Evolutionary conservation across 2,888 invertebrate species (phyloP), one percentile per base, ranked within the genome.

Genomic region (Dusona sp.): DNA sequence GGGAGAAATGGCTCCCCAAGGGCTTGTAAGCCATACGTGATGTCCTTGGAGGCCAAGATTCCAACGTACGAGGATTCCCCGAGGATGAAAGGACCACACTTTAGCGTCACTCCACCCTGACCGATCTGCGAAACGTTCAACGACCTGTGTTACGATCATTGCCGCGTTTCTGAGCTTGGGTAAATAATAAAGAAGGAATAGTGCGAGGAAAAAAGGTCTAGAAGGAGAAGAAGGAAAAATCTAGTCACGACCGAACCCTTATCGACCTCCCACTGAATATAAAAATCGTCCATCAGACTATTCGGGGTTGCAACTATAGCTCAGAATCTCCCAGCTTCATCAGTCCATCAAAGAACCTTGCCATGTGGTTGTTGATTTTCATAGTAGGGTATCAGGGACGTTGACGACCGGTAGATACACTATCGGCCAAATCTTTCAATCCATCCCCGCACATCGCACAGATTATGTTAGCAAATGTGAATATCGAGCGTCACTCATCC

Each of bases 11-110:
- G 42, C 57, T 64, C 84, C 68, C 74, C 38, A 38, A 65, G 42
- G 84, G 78, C 84, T 84, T 83, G 84, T 86, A 68, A 84, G 78
- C 68, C 68, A 81, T 67, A 72, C 57, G 73, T 54, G 67, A 65
- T 67, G 72, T 78, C 80, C 83, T 83, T 67, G 73, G 54, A 72
- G 72, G 33, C 38, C 29, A 72, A 48, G 78, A 68, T 70, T 79
- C 78, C 68, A 84, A 84, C 70, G 83, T 78, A 79, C 80, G 61
- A 78, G 67, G 25, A 68, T 75, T 84, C 78, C 81, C 84, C 8
- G 6, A 42, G 38, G 86, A 36, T 61, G 48, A 51, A 54, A n/a
- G 16, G 19, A 33, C 19, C 29, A 42, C 57, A 67, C 48, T 74
- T 45, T 33, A 22, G 11, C n/a, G 11, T 54, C 42, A 3, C 19